Evolutionary conservation across 2,888 invertebrate species (phyloP).

Genomic region (Endomychus coccineus): DNA sequence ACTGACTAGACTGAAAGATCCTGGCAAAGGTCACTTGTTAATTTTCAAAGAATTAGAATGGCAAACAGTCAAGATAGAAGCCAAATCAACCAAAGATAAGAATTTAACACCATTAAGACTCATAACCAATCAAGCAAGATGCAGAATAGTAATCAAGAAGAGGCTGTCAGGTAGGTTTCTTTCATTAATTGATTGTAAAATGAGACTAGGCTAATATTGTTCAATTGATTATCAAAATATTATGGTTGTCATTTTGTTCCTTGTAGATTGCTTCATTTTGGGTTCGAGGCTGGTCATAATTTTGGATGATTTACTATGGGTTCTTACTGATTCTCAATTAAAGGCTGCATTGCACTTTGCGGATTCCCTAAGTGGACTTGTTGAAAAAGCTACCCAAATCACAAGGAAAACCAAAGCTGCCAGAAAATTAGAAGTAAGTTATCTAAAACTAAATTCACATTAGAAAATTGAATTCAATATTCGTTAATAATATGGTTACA

Average conservation of each 20-base stretch:
- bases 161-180: conserved; percentile 62
- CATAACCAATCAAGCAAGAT: conserved; percentile 88
- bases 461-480: conserved; percentile 9
- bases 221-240: no score
- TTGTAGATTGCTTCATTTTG: conserved; percentile 84
- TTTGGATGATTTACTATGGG: conserved; percentile 95
- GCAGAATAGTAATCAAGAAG: conserved; percentile 94
- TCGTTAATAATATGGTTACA: conserved; percentile 29
- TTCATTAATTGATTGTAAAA: background rate
- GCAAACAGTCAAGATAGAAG: conserved; percentile 95
- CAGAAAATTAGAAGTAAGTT: conserved; percentile 63
- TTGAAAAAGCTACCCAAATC: conserved; percentile 71
- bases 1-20: conserved; percentile 86
- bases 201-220: no score
- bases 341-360: conserved; percentile 88
- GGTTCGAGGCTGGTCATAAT: conserved; percentile 87
- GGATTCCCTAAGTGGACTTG: conserved; percentile 73
- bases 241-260: background rate
- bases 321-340: conserved; percentile 90
- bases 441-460: conserved; percentile 9
- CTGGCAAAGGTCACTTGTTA: conserved; percentile 78
- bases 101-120: conserved; percentile 82
- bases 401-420: conserved; percentile 78
- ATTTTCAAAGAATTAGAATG: conserved; percentile 97
- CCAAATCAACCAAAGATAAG: conserved; percentile 70